Evolutionary conservation across 2,888 invertebrate species (phyloP).

Genomic region (Corythucha ciliata): DNA sequence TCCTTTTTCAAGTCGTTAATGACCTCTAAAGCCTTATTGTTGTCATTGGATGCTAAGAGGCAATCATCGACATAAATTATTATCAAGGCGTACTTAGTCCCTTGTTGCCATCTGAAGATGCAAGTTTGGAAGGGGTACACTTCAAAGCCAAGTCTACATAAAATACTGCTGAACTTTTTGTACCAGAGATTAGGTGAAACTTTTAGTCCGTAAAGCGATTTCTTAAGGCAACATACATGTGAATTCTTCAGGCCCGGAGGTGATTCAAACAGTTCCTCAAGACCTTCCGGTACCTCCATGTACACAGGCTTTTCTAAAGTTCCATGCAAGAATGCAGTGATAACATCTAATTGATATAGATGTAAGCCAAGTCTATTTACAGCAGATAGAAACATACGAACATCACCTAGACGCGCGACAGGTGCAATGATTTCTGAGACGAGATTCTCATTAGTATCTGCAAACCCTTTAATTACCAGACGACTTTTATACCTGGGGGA

Average conservation of each 20-base stretch:
- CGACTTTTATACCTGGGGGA: not conserved
- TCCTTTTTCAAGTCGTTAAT: no score
- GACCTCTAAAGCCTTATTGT: no score
- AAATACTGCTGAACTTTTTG: conserved; percentile 5
- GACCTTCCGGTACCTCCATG: conserved; percentile 10
- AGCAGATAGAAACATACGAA: conserved; percentile 1
- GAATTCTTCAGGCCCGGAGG: not conserved
- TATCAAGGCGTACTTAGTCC: not conserved
- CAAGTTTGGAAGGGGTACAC: conserved; percentile 5
- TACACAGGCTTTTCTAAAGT: conserved; percentile 14
- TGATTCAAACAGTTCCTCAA: not conserved
- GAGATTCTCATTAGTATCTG: conserved; percentile 7
- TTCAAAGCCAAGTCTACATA: conserved; percentile 2
- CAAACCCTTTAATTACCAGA: conserved; percentile 5
- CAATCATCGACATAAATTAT: no score
- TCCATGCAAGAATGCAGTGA: conserved; percentile 15
- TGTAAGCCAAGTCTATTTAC: not conserved
- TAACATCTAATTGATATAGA: conserved; percentile 13
- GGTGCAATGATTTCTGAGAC: conserved; percentile 12
- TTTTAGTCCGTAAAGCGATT: conserved; percentile 17
- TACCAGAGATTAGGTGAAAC: conserved; percentile 13
- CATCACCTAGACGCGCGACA: conserved; percentile 1
- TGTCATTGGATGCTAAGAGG: no score
- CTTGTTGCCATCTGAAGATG: not conserved
- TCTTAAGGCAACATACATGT: conserved; percentile 15